Base-by-base conservation (phyloP, 2,888 invertebrate species). In the Celastrina argiolus region DNA sequence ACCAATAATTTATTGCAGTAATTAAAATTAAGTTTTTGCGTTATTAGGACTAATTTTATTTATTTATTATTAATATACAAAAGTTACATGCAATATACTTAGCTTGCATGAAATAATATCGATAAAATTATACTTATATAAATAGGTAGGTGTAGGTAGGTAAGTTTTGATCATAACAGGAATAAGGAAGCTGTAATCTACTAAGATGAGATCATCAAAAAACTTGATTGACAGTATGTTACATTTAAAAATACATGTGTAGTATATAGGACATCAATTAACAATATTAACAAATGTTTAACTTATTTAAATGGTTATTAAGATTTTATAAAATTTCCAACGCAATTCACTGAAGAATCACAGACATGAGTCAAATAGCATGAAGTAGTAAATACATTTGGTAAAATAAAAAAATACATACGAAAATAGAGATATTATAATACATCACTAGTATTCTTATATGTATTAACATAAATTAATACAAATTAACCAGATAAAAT, bases 381-480 rank as follows among this genome's bases (percentile, higher is more conserved):
- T 1, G 1, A 8, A 36, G 1, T 36, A 12, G 8, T 10, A 36
- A 18, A 8, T 51, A 51, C 18, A 22, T 8, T 18, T 18, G 42
- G 18, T 22, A 10, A 51, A 51, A 7, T 42, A 42, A 51, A 18
- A 45, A 22, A 51, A 51, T 22, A 51, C 10, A 22, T 2, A 18
- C 6, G 22, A 31, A 31, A 31, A 31, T 5, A 31, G 31, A 31
- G 2, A 2, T 31, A 1, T 22, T 18, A 10, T 8, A 51, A 10
- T 8, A 45, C 22, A 51, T 12, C 10, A 22, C 16, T 16, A 51
- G 22, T 51, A 10, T 22, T 18, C 1, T 22, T 4, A 22, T 22
- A 51, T 22, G 12, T 51, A 51, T 51, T 51, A 22, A 26, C 51
- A 51, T 51, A 51, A 26, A 51, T 51, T 51, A 51, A 51, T 51